phyloP scores from a whole-genome alignment of 2,797 vertebrate species.

The Antrozous pallidus region DNA sequence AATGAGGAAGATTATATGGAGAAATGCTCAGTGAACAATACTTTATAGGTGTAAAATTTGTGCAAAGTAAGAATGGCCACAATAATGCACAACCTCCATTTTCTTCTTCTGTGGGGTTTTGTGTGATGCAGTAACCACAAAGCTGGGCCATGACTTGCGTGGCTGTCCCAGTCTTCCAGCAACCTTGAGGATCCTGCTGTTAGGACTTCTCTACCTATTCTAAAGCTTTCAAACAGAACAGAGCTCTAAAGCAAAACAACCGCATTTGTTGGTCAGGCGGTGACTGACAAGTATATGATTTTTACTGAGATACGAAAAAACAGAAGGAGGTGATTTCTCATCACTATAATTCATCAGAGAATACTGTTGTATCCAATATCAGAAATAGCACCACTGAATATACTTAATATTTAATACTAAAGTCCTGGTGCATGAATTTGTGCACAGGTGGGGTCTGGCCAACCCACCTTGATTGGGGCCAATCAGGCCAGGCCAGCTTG shows the following conservation, averaged over 20 bases:
- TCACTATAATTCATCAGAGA: constrained; percentile 21
- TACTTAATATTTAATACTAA: not conserved
- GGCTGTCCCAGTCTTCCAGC: not conserved
- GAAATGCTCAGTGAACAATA: not conserved
- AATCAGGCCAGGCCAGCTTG: no score
- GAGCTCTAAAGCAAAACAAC: not conserved
- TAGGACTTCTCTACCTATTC: not conserved
- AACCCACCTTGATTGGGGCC: no score
- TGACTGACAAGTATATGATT: not conserved
- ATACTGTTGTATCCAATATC: not conserved
- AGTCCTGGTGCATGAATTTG: no score
- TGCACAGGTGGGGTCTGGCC: no score
- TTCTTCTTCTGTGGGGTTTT: not conserved
- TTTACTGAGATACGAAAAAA: not conserved
- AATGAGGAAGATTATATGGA: not conserved
- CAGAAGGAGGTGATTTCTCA: not conserved
- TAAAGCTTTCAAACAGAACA: not conserved
- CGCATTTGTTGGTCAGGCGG: not conserved
- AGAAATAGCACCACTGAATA: not conserved
- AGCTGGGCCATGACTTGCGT: not conserved
- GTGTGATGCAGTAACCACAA: not conserved
- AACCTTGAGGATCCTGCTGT: not conserved
- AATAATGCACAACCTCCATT: not conserved
- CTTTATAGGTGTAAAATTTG: not conserved
- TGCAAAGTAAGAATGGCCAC: not conserved